phyloP scores from a whole-genome alignment of 1,140 invertebrate species.

The Penaeus vannamei region DNA sequence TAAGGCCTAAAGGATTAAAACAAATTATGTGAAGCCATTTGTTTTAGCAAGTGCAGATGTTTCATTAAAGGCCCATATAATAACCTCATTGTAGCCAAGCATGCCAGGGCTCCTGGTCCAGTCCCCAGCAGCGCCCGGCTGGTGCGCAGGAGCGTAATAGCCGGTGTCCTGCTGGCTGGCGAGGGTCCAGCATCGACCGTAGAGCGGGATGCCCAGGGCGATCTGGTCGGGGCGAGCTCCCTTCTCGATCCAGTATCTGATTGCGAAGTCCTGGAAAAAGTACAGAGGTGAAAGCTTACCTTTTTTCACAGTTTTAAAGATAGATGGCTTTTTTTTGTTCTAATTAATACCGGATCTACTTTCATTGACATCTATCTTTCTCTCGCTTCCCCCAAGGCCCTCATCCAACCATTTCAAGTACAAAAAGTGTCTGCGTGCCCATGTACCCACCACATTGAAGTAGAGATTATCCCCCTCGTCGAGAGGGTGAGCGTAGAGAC shows the following conservation, averaged over 20 bases:
- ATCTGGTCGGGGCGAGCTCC: slow-evolving; percentile 78
- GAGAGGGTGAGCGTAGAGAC: slow-evolving; percentile 70
- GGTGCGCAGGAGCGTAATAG: slow-evolving; percentile 76
- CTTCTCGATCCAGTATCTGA: slow-evolving; percentile 77
- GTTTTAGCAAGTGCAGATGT: too few species aligned
- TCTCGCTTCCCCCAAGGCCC: too few species aligned
- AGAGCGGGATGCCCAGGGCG: slow-evolving; percentile 78
- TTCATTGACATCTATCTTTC: too few species aligned
- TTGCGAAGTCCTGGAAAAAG: slow-evolving; percentile 74
- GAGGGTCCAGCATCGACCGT: slow-evolving; percentile 78
- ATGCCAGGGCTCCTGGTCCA: slow-evolving; percentile 85
- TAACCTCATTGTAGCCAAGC: slow-evolving; percentile 89
- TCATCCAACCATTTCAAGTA: slow-evolving; percentile 81
- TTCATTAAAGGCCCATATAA: too few species aligned
- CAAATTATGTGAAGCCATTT: too few species aligned
- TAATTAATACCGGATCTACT: too few species aligned
- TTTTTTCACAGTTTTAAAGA: too few species aligned
- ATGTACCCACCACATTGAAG: slow-evolving; percentile 72
- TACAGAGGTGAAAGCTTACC: background rate
- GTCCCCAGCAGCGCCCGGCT: slow-evolving; percentile 79
- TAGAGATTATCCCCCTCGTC: slow-evolving; percentile 58
- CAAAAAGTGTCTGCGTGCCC: slow-evolving; percentile 78
- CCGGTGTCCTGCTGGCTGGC: slow-evolving; percentile 73
- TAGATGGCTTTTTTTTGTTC: too few species aligned
- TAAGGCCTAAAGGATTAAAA: too few species aligned